phyloP scores from a whole-genome alignment of 2,113 vertebrate genomes.

The Colius striatus region DNA sequence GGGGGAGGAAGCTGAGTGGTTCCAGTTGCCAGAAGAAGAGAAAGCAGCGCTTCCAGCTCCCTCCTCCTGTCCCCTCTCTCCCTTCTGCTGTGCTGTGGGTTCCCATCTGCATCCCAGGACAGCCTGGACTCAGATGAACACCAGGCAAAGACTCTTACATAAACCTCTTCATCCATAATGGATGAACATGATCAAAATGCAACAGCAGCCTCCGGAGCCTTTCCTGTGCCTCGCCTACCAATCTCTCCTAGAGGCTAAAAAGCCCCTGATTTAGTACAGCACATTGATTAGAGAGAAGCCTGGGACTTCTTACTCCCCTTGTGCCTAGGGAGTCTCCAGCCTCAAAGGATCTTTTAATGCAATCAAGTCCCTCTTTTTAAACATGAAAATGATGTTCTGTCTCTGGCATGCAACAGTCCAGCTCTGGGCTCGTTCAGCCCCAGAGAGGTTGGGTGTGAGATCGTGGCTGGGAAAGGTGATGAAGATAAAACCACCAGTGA shows the following conservation, averaged over 20 bases:
- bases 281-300: background rate
- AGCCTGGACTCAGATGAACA: conserved; percentile 61
- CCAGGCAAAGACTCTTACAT: conserved; percentile 60
- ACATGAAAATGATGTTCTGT: background rate
- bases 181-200: conserved; percentile 63
- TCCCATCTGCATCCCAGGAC: background rate
- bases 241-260: conserved; percentile 31
- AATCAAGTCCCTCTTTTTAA: conserved; percentile 13
- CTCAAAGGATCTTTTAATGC: conserved; percentile 22
- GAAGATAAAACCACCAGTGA: background rate
- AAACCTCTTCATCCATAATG: conserved; percentile 71
- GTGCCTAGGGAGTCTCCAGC: conserved; percentile 7
- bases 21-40: background rate
- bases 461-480: background rate
- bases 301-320: background rate
- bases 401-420: background rate
- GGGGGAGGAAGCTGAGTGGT: background rate
- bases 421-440: background rate
- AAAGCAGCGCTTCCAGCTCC: background rate
- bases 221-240: conserved; percentile 51
- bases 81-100: background rate
- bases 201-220: conserved; percentile 29
- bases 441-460: background rate
- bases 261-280: background rate
- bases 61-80: background rate